Percentiles rank a stretch among this genome's conserved stretches.
phyloP scores from a whole-genome alignment of 2,113 vertebrate species.

The Tachycineta bicolor region DNA sequence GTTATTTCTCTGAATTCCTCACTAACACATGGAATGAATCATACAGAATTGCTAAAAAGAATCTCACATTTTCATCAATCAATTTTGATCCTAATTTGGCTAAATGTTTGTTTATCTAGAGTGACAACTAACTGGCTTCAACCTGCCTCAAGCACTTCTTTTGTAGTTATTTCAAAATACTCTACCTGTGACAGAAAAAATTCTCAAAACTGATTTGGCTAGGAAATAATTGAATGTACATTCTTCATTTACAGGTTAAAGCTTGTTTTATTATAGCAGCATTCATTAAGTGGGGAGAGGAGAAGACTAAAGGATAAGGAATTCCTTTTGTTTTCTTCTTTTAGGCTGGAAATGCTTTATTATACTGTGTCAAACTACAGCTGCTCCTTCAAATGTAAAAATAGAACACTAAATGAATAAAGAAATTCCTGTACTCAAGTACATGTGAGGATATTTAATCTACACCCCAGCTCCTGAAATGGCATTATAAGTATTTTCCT shows the following conservation, averaged over 20 bases:
- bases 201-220: neutral
- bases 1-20: neutral
- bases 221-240: neutral
- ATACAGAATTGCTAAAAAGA: neutral
- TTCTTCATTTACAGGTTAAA: neutral
- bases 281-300: neutral
- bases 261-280: neutral
- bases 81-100: neutral
- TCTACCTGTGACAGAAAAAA: neutral
- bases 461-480: neutral
- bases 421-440: neutral
- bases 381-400: neutral
- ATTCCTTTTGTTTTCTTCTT: neutral
- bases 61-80: neutral
- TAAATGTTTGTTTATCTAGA: neutral
- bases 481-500: neutral
- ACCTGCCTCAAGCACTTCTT: neutral
- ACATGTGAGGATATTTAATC: neutral
- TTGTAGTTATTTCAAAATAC: constrained; percentile 6
- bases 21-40: neutral
- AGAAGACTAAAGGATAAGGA: neutral
- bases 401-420: neutral
- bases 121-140: neutral
- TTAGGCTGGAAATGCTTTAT: neutral
- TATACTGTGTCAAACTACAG: neutral